Conservation (phyloP, 2,113 vertebrate genomes). For the Leucoraja erinaceus region DNA sequence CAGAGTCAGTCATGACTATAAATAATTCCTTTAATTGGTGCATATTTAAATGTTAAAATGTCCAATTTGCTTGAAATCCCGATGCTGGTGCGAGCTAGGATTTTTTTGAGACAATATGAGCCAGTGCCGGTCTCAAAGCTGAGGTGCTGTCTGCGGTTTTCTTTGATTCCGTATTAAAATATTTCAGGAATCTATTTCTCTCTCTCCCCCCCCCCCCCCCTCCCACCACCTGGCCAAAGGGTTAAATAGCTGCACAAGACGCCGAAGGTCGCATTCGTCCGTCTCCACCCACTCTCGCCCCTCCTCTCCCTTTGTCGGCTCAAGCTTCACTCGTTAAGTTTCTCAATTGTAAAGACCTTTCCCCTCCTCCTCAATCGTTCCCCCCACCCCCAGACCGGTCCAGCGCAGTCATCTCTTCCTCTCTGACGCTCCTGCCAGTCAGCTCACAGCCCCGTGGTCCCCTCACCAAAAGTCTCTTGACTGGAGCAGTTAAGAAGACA, state of each 20-base stretch:
- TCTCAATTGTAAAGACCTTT: background rate
- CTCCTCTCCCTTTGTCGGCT: background rate
- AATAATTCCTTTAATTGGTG: background rate
- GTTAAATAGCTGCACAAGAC: background rate
- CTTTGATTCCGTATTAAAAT: background rate
- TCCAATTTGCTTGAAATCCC: background rate
- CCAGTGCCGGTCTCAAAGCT: background rate
- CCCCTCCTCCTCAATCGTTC: background rate
- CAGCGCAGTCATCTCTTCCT: conserved; percentile 10
- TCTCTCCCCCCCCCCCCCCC: background rate
- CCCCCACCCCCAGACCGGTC: background rate
- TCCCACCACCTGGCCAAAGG: background rate
- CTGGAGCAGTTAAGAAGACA: background rate
- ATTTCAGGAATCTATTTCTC: background rate
- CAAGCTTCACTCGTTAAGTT: background rate
- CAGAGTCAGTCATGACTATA: background rate
- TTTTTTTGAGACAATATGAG: background rate
- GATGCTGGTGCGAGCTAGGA: background rate
- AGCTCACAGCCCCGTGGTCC: background rate
- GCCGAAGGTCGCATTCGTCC: background rate
- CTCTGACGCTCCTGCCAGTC: background rate
- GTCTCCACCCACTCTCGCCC: background rate
- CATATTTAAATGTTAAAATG: background rate
- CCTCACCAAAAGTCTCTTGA: background rate
- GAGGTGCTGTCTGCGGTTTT: background rate